Evolutionary conservation across 2,113 vertebrate genomes (phyloP), one percentile per base, ranked within the genome.

Genomic region (Sisor rabdophorus): DNA sequence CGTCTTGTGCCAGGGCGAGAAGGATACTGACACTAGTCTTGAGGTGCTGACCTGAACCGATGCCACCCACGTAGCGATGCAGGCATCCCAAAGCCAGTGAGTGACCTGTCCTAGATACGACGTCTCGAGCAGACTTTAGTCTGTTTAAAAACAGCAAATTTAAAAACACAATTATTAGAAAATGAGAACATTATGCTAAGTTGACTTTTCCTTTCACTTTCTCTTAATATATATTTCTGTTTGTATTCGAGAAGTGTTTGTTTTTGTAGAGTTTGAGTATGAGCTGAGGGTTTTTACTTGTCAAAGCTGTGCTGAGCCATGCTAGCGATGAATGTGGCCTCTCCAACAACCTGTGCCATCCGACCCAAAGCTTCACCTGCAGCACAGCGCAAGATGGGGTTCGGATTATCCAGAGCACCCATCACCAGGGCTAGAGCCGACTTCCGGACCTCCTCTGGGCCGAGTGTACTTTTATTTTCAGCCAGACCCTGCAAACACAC

Each of bases 291-390:
- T 11, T 5, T 92, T 84, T 93, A 99, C 97, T 99, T 99, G 91
- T 99, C 97, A 86, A 99, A 99, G 87, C 97, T 99, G 84, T 95
- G 94, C 16, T 99, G 97, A 75, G 97, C 97, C 97, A 99, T 99
- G 85, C 96, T 92, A 81, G 97, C 97, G 60, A 99, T 99, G 84
- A 99, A 99, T 44, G 95, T 94, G 36, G 95, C 97, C 88, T 99
- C 97, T 84, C 96, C 97, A 60, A 99, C 97, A 75, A 98, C 97
- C 73, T 99, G 97, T 68, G 97, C 97, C 97, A 99, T 99, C 86
- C 97, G 93, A 53, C 97, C 97, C 78, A 99, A 92, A 64, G 97
- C 97, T 86, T 99, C 97, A 0, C 97, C 97, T 7, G 97, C 97
- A 15, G 97, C 97, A 85, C 97, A 99, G 80, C 97, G 93, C 82